Percentiles rank a stretch among this genome's conserved stretches.
Conservation (phyloP, 2,113 vertebrate genomes). For the Sinocyclocheilus maitianheensis region DNA sequence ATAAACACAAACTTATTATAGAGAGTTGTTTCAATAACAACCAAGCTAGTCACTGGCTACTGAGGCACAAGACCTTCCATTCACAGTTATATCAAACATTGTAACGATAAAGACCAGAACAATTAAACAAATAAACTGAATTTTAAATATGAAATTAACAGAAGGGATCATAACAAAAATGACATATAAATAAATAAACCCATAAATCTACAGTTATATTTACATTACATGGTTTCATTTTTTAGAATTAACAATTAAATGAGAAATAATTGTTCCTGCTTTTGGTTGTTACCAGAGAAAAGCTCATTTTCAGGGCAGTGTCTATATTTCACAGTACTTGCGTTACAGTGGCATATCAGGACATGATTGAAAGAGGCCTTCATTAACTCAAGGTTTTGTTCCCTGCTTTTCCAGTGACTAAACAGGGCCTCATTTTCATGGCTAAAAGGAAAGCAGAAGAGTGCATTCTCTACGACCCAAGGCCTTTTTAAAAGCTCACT, state of each 20-base stretch:
- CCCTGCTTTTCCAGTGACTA: conserved; percentile 47
- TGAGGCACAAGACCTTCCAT: neutral
- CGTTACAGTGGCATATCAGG: conserved; percentile 5
- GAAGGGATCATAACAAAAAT: too few species aligned
- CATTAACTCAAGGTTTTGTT: conserved; percentile 51
- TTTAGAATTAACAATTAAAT: neutral
- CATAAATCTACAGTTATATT: neutral
- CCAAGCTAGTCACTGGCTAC: neutral
- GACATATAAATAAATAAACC: too few species aligned
- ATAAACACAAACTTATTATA: neutral
- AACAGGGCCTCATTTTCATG: conserved; percentile 52
- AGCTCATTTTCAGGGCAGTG: neutral
- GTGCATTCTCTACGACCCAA: conserved; percentile 59
- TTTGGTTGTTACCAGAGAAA: neutral
- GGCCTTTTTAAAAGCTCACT: conserved; percentile 53
- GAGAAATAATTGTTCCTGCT: neutral
- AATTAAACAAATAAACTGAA: too few species aligned
- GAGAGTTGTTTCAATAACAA: neutral
- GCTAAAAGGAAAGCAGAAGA: conserved; percentile 23
- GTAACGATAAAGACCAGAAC: neutral
- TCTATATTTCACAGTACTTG: conserved; percentile 17
- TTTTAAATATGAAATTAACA: too few species aligned
- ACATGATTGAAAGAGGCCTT: conserved; percentile 48
- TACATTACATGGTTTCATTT: neutral
- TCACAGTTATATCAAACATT: neutral